These are phyloP conservation scores for Acrobasis suavella DNA, from an alignment of 2,888 invertebrate genomes.

Conservation along the genomic window DNA sequence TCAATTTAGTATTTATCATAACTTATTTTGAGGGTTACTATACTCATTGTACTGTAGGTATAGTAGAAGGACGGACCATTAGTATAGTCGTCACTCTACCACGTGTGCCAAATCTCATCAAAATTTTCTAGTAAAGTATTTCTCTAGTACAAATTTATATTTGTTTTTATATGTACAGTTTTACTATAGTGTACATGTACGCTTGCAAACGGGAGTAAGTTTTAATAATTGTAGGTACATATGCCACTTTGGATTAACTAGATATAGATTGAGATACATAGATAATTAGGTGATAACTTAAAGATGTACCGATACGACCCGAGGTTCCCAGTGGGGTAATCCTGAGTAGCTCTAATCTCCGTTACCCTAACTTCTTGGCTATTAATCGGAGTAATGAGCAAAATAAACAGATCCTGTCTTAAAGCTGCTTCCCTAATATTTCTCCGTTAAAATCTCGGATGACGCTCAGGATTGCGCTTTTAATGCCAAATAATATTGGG, in stretches of 20 bases:
- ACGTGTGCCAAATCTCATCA: no score
- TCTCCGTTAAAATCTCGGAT: constrained; percentile 4
- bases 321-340: constrained; percentile 7
- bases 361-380: constrained; percentile 13
- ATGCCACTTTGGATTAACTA: neutral
- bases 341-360: constrained; percentile 13
- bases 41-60: no score
- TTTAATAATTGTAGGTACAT: neutral
- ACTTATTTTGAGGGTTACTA: no score
- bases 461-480: neutral
- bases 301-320: constrained; percentile 6
- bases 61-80: no score
- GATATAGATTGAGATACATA: neutral
- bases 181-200: no score
- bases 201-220: no score
- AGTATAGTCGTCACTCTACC: no score
- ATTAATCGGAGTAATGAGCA: constrained; percentile 22
- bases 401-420: constrained; percentile 20
- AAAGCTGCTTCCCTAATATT: constrained; percentile 13
- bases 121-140: no score
- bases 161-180: no score
- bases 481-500: neutral
- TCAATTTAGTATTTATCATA: no score
- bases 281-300: constrained; percentile 10
- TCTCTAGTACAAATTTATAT: no score